Evolutionary conservation across 2,888 invertebrate genomes (phyloP).

Genomic region (Caenorhabditis auriculariae): DNA sequence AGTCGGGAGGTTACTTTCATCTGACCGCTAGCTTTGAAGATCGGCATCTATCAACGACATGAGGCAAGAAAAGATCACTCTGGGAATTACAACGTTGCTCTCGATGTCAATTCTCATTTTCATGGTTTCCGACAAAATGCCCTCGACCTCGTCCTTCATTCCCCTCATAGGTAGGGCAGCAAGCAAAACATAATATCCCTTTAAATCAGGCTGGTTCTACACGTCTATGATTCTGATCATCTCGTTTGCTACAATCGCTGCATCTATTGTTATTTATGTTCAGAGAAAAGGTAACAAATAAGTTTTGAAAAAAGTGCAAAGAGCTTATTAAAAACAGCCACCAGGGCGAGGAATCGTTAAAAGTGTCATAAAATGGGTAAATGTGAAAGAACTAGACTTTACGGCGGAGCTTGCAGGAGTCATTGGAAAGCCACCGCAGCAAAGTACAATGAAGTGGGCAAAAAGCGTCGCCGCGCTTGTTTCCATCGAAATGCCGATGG

Average conservation of each 20-base stretch:
- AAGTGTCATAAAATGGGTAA: too few relatives aligned
- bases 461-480: constrained; percentile 48
- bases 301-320: too few relatives aligned
- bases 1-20: too few relatives aligned
- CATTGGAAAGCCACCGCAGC: constrained; percentile 50
- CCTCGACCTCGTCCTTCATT: constrained; percentile 59
- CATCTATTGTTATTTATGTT: constrained; percentile 30
- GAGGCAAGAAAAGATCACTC: constrained; percentile 35
- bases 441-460: constrained; percentile 52
- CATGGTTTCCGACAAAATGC: constrained; percentile 66
- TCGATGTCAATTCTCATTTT: constrained; percentile 66
- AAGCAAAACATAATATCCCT: background rate
- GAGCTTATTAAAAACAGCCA: too few relatives aligned
- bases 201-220: constrained; percentile 27
- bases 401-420: constrained; percentile 43
- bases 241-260: constrained; percentile 27
- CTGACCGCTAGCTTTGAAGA: too few relatives aligned
- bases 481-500: constrained; percentile 54
- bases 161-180: constrained; percentile 23
- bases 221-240: constrained; percentile 37
- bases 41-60: constrained; percentile 63
- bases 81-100: constrained; percentile 47
- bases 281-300: constrained; percentile 20
- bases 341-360: too few relatives aligned
- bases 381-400: too few relatives aligned